Base-by-base conservation (phyloP, 2,888 invertebrate genomes). In the Drosophila mayaguana region DNA sequence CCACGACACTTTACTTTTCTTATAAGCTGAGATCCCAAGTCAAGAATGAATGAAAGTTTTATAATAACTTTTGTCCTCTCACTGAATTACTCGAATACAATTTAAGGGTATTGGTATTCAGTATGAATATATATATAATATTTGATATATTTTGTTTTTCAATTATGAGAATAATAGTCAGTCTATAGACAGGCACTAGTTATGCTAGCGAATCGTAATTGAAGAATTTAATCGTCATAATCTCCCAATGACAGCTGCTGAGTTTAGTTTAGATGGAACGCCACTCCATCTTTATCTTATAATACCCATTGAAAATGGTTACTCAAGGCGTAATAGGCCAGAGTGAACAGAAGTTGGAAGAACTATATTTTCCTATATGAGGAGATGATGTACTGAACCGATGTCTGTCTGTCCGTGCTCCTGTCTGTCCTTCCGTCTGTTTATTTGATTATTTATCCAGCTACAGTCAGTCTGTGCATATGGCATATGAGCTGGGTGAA, bases 201-300 rank as follows among this genome's bases (percentile, higher is more conserved):
- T 57, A 53, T 56, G 45, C 45, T 22, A 56, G 43, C 67, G 45
- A 28, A 54, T 38, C 40, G 42, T 34, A 59, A 73, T 76, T 60
- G 36, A 72, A 43, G 48, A 72, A 65, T 65, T 65, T 59, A 62
- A 72, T 60, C 63, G 46, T 40, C 59, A 75, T 51, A 56, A 56
- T 60, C 56, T 28, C 56, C 43, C 42, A 72, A 9, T 75, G 77
- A 62, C 77, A 75, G 61, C 56, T 53, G 55, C 51, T 38, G 54
- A 65, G 28, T 67, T 59, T 28, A 63, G 16, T 40, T 48, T 11
- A 45, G 43, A 45, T 66, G 53, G 28, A 8, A 28, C 8, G 28
- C 28, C 28, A 28, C 28, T 28, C 28, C 28, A 28, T 28, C 28
- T 8, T 6, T 32, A 20, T 20, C 9, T 51, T 20, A 53, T 1